Percentiles rank a stretch among this genome's conserved stretches.
Conservation (phyloP, 2,113 vertebrate genomes). For the Myiopsitta monachus region DNA sequence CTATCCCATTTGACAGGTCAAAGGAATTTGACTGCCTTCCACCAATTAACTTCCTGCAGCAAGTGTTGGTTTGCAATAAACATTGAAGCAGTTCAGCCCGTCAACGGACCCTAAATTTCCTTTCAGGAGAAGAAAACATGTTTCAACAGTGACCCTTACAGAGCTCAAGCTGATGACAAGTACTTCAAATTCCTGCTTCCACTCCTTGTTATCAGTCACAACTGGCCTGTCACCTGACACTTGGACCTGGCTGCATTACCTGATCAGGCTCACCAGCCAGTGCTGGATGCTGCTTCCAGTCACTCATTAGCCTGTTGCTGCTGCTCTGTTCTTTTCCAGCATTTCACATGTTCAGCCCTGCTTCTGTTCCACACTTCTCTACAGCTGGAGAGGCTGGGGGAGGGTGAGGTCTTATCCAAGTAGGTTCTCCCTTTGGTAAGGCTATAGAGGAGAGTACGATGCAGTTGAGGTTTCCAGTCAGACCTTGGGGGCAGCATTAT, state of each 20-base stretch:
- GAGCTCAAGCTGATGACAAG: neutral
- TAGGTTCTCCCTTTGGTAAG: neutral
- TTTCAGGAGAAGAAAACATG: neutral
- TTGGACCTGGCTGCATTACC: fast-evolving
- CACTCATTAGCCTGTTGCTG: neutral
- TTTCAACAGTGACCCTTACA: neutral
- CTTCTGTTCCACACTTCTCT: neutral
- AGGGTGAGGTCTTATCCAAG: no score
- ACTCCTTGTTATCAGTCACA: neutral
- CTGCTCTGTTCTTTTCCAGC: neutral
- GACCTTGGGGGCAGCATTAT: neutral
- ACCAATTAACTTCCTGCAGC: neutral
- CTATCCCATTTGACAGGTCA: neutral
- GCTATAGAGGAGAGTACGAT: neutral
- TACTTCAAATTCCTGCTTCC: neutral
- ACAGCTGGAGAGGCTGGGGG: neutral
- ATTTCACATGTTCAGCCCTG: neutral
- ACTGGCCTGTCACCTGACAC: neutral
- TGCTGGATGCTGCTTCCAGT: neutral
- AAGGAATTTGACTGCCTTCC: neutral
- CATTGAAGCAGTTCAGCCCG: neutral
- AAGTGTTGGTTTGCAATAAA: neutral
- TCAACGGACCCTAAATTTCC: neutral
- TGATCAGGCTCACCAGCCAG: neutral
- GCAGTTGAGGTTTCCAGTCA: neutral